Conservation (phyloP, 1,140 invertebrate genomes). For the Heliconius himera region DNA sequence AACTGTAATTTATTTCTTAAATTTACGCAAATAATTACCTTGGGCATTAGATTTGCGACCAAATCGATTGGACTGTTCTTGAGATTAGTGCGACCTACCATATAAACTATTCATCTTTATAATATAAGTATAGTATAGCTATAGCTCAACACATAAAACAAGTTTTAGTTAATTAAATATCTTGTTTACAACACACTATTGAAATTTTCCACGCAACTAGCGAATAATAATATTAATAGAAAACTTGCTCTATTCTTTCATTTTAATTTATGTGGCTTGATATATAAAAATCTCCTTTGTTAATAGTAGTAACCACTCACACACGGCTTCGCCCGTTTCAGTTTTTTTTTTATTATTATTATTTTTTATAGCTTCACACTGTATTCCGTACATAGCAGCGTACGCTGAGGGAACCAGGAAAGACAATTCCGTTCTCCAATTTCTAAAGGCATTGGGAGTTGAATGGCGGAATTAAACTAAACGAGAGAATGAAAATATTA, state of each 20-base stretch:
- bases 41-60: no score
- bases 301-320: no score
- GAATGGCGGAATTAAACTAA: not conserved
- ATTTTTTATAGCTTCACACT: not conserved
- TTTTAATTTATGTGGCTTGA: not conserved
- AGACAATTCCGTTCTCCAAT: not conserved
- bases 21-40: no score
- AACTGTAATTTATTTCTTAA: no score
- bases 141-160: not conserved
- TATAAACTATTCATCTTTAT: no score
- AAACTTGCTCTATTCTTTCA: not conserved
- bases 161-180: not conserved
- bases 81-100: no score
- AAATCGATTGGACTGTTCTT: no score
- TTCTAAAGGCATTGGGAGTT: not conserved
- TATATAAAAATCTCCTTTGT: not conserved
- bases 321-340: no score
- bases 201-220: not conserved
- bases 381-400: not conserved
- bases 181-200: not conserved
- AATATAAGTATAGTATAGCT: not conserved
- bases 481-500: not conserved
- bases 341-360: no score
- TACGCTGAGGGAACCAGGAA: not conserved
- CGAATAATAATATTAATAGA: slow-evolving; percentile 1